Evolutionary conservation across 1,140 invertebrate genomes (phyloP).

Genomic region (Tachypleus tridentatus): DNA sequence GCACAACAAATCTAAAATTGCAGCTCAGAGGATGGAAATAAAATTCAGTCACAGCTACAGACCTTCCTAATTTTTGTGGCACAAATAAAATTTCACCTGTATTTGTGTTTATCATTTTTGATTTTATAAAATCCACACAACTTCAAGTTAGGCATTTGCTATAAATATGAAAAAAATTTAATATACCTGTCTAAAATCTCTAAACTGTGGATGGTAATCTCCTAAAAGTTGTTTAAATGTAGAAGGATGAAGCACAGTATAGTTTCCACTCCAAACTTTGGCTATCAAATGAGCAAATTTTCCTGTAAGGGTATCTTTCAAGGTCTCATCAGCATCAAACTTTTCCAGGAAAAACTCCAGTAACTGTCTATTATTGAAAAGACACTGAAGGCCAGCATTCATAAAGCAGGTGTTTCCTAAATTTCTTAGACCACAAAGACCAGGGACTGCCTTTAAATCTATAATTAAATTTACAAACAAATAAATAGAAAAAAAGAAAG

Average conservation of each 20-base stretch:
- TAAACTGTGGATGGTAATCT: constrained; percentile 45
- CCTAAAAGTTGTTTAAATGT: constrained; percentile 48
- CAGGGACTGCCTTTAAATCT: constrained; percentile 34
- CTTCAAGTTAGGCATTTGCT: not conserved
- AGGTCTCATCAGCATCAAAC: constrained; percentile 20
- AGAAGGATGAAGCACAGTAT: constrained; percentile 39
- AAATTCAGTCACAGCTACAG: no score
- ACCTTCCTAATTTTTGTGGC: no score
- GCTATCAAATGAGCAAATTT: constrained; percentile 46
- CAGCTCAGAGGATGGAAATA: no score
- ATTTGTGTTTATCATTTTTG: no score
- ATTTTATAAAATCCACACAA: no score
- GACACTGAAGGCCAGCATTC: constrained; percentile 53
- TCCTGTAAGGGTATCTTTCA: constrained; percentile 29
- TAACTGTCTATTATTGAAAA: constrained; percentile 37
- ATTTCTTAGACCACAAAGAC: constrained; percentile 51
- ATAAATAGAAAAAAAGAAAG: no score
- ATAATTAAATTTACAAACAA: no score
- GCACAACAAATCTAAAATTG: no score
- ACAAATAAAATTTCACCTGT: no score
- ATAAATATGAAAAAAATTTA: not conserved
- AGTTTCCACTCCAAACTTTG: constrained; percentile 45
- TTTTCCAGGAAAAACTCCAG: constrained; percentile 43
- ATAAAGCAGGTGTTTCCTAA: constrained; percentile 60
- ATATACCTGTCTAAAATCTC: constrained; percentile 37